A percentile compares a stretch with the other conserved stretches of the same genome.
phyloP scores from a whole-genome alignment of 2,797 vertebrate species.

The Chaetodon trifasciatus region DNA sequence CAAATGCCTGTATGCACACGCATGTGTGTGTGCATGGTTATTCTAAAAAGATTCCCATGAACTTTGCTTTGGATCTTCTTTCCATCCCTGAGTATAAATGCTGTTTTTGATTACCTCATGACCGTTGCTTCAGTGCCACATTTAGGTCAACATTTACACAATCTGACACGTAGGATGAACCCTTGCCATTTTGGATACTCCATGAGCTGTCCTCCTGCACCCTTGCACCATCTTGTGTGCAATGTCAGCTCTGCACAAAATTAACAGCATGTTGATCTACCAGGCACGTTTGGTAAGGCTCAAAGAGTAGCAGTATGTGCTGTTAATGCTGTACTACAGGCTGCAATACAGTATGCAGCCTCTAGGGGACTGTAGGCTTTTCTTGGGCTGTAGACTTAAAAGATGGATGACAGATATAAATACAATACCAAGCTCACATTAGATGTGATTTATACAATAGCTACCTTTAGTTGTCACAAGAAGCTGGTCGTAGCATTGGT shows the following conservation, averaged over 20 bases:
- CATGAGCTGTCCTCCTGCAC: not conserved
- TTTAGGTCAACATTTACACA: not conserved
- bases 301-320: not conserved
- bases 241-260: conserved; percentile 12
- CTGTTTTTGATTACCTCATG: not conserved
- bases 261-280: not conserved
- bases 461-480: not conserved
- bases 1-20: too few species aligned
- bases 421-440: not conserved
- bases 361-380: too few species aligned
- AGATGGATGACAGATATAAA: not conserved
- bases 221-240: conserved; percentile 20
- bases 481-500: too few species aligned
- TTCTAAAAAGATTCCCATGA: not conserved
- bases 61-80: not conserved
- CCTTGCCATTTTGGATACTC: not conserved
- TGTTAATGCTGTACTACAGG: not conserved
- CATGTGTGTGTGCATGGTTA: too few species aligned
- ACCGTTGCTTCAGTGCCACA: not conserved
- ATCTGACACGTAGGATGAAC: not conserved
- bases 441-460: not conserved
- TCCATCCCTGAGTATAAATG: not conserved
- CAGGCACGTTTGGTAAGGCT: not conserved
- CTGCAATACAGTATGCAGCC: not conserved
- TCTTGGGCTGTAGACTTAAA: not conserved